Evolutionary conservation across 2,888 invertebrate species (phyloP).

Genomic region (Lymantria monacha): DNA sequence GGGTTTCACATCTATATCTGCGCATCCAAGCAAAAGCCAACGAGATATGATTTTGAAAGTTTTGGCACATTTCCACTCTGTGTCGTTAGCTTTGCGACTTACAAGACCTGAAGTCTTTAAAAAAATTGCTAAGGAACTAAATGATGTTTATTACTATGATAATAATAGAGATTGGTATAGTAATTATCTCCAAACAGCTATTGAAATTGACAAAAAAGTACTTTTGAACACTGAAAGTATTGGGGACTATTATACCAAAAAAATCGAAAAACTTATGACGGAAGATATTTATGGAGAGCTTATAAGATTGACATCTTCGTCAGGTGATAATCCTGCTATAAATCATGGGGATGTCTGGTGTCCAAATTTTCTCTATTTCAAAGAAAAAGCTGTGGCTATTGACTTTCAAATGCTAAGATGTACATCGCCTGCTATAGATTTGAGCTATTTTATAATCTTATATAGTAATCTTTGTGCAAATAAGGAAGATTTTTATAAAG

Average conservation of each 20-base stretch:
- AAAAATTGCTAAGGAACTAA: conserved; percentile 33
- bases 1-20: conserved; percentile 33
- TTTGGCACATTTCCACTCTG: conserved; percentile 56
- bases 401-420: conserved; percentile 56
- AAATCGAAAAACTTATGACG: conserved; percentile 39
- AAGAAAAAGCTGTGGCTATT: conserved; percentile 41
- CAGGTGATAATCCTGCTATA: conserved; percentile 40
- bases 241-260: conserved; percentile 46
- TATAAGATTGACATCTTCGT: conserved; percentile 28
- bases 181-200: conserved; percentile 41
- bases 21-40: conserved; percentile 33
- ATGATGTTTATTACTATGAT: conserved; percentile 48
- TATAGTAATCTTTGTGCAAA: conserved; percentile 33
- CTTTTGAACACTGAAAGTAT: conserved; percentile 42
- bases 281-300: conserved; percentile 45
- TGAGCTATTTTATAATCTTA: conserved; percentile 42
- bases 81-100: conserved; percentile 46
- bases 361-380: conserved; percentile 48
- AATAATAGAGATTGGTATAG: conserved; percentile 46
- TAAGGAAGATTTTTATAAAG: conserved; percentile 43
- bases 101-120: conserved; percentile 43
- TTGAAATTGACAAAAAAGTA: conserved; percentile 41
- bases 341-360: conserved; percentile 60
- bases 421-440: conserved; percentile 47
- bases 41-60: conserved; percentile 41